Conservation (phyloP, 2,797 vertebrate species). For the Lepus townsendii region DNA sequence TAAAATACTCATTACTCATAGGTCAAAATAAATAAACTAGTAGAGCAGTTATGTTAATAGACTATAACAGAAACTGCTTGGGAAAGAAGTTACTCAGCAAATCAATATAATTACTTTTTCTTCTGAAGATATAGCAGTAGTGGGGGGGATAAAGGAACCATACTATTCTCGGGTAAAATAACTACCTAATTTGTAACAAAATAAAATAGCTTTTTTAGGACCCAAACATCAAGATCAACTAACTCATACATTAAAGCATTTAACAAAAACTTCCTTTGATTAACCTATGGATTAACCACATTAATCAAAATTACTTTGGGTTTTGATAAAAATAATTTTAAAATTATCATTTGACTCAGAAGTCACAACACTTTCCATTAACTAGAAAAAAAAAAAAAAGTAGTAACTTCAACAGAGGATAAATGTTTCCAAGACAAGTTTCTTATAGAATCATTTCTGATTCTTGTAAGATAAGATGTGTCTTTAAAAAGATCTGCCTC, state of each 20-base stretch:
- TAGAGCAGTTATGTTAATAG: conserved; percentile 54
- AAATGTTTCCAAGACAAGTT: conserved; percentile 32
- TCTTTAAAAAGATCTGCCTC: conserved; percentile 21
- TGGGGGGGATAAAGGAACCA: background rate
- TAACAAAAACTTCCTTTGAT: background rate
- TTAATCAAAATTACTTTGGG: background rate
- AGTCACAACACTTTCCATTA: conserved; percentile 18
- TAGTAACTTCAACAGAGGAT: background rate
- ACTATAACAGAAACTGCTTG: conserved; percentile 26
- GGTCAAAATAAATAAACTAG: conserved; percentile 58
- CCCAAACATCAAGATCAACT: conserved; percentile 41
- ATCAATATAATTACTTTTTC: conserved; percentile 66
- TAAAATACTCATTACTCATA: conserved; percentile 65
- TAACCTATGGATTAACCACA: background rate
- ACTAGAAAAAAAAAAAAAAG: conserved; percentile 12
- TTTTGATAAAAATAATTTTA: conserved; percentile 29
- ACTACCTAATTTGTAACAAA: conserved; percentile 30
- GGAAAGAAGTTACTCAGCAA: conserved; percentile 60
- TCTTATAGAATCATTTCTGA: conserved; percentile 49
- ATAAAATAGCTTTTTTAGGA: background rate
- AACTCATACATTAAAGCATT: conserved; percentile 40
- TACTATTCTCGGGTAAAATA: conserved; percentile 39
- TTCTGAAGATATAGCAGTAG: conserved; percentile 18
- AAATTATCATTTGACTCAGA: conserved; percentile 48
- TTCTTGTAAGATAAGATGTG: conserved; percentile 20